Conservation (phyloP, 2,797 vertebrate genomes). For the Rhynchonycteris naso region DNA sequence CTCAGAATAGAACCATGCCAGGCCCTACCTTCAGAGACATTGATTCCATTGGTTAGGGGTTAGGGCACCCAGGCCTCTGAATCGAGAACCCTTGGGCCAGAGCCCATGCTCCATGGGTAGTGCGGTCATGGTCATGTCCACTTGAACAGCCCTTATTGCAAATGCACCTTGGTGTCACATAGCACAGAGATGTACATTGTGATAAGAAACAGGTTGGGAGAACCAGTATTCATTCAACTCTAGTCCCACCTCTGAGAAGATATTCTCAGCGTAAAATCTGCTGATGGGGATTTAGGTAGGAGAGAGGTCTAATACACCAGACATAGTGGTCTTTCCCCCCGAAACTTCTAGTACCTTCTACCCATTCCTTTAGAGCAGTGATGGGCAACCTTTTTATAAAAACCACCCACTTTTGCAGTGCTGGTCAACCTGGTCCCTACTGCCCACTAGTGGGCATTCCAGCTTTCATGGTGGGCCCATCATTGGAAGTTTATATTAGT, state of each 20-base stretch:
- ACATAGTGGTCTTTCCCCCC: neutral
- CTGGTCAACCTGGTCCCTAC: too few relatives aligned
- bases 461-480: too few relatives aligned
- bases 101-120: accelerated
- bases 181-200: neutral
- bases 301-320: neutral
- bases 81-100: neutral
- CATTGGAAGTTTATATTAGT: neutral
- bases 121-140: neutral
- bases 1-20: neutral
- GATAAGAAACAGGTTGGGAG: neutral
- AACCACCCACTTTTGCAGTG: too few relatives aligned
- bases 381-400: too few relatives aligned
- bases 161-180: neutral
- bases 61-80: neutral
- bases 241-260: neutral
- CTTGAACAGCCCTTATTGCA: neutral
- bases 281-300: neutral
- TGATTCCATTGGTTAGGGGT: neutral
- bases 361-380: neutral
- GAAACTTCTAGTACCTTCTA: neutral
- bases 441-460: too few relatives aligned
- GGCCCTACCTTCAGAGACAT: neutral
- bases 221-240: neutral
- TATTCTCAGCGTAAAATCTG: neutral